Percentiles rank a stretch among this genome's conserved stretches.
Evolutionary conservation across 2,888 invertebrate genomes (phyloP).

Genomic region (Polyommatus icarus): DNA sequence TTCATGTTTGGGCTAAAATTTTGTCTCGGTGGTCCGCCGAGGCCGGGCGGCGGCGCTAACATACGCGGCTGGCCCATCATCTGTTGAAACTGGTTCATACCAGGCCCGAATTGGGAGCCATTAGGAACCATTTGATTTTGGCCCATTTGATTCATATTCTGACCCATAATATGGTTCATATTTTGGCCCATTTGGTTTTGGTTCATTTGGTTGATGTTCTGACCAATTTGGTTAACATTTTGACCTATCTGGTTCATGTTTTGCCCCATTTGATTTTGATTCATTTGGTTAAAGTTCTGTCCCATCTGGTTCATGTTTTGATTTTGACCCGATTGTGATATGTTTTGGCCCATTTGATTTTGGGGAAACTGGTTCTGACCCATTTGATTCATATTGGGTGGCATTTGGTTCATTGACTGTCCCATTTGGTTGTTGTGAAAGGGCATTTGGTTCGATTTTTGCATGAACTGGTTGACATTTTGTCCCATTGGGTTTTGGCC

Average conservation of each 20-base stretch:
- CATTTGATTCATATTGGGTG: slow-evolving; percentile 46
- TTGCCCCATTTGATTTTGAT: slow-evolving; percentile 48
- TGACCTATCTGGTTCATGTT: slow-evolving; percentile 50
- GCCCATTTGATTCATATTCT: slow-evolving; percentile 46
- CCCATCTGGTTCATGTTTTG: slow-evolving; percentile 45
- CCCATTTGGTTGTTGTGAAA: slow-evolving; percentile 53
- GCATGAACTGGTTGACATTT: slow-evolving; percentile 46
- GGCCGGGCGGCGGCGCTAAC: slow-evolving; percentile 68
- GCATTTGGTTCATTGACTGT: slow-evolving; percentile 48
- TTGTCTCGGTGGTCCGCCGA: slow-evolving; percentile 63
- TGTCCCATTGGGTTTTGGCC: slow-evolving; percentile 47
- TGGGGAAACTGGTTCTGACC: slow-evolving; percentile 48
- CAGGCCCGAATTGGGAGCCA: slow-evolving; percentile 60
- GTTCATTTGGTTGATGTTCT: slow-evolving; percentile 52
- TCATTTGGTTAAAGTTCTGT: slow-evolving; percentile 55
- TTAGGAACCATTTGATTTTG: slow-evolving; percentile 58
- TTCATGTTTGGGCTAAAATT: slow-evolving; percentile 65
- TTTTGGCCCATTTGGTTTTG: slow-evolving; percentile 47
- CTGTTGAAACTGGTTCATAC: slow-evolving; percentile 62
- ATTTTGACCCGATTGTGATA: slow-evolving; percentile 45
- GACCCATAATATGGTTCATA: slow-evolving; percentile 49
- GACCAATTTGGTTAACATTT: slow-evolving; percentile 40
- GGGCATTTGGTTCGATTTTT: slow-evolving; percentile 49
- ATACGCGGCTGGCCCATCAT: slow-evolving; percentile 67
- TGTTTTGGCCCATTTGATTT: slow-evolving; percentile 48